Conservation (phyloP, 2,888 invertebrate genomes). For the Caenorhabditis becei region DNA sequence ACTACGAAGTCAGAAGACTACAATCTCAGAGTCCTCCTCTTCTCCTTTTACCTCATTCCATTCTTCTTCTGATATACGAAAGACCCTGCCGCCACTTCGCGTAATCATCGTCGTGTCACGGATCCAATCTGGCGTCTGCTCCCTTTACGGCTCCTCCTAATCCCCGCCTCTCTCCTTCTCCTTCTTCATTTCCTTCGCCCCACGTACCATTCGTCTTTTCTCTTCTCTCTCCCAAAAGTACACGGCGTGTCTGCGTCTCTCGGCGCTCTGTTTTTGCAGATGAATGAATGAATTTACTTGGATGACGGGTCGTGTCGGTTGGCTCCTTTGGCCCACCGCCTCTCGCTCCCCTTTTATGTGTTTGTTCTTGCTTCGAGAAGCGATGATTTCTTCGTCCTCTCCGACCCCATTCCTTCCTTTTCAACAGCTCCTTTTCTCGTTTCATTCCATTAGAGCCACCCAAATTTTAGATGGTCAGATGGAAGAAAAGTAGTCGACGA, state of each 20-base stretch:
- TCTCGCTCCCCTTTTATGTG: constrained; percentile 36
- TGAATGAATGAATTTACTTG: constrained; percentile 45
- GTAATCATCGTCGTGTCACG: constrained; percentile 49
- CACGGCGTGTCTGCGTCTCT: constrained; percentile 23
- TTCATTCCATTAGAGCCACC: not conserved
- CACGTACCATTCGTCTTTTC: constrained; percentile 5
- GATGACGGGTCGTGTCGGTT: constrained; percentile 27
- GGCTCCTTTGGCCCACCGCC: not conserved
- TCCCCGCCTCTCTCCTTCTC: constrained; percentile 1
- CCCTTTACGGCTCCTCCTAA: not conserved
- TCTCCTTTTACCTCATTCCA: not conserved
- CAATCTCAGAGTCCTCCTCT: too few species aligned
- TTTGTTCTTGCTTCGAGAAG: constrained; percentile 49
- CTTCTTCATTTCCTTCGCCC: constrained; percentile 7
- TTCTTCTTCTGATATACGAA: not conserved
- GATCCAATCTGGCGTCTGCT: constrained; percentile 17
- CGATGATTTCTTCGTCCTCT: constrained; percentile 25
- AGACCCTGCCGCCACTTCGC: constrained; percentile 21
- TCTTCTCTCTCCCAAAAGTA: constrained; percentile 4
- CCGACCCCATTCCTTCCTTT: not conserved
- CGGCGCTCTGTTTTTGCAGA: constrained; percentile 21
- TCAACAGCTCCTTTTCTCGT: too few species aligned
- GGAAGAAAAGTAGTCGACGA: constrained; percentile 21
- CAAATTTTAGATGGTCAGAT: constrained; percentile 31
- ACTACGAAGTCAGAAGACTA: too few species aligned